Percentiles rank a stretch among this genome's conserved stretches.
Evolutionary conservation across 2,888 invertebrate species (phyloP).

Genomic region (Colostygia pectinataria): DNA sequence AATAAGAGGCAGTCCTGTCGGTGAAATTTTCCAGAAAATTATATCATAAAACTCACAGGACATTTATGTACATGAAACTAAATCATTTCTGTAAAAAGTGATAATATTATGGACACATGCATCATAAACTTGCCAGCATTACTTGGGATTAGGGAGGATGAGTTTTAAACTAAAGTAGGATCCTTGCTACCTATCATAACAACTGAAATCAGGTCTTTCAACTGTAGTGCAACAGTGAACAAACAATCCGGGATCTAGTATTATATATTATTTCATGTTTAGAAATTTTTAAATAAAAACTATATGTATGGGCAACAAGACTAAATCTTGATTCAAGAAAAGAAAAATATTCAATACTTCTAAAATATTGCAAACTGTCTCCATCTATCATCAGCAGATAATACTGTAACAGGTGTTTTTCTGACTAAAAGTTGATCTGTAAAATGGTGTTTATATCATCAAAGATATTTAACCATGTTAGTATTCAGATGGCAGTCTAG

Average conservation of each 20-base stretch:
- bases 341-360: too few species aligned
- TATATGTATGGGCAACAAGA: too few species aligned
- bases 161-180: neutral
- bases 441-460: too few species aligned
- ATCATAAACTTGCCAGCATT: conserved; percentile 4
- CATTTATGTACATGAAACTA: conserved; percentile 9
- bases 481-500: too few species aligned
- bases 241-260: conserved; percentile 2
- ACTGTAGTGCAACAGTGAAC: conserved; percentile 14
- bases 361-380: too few species aligned
- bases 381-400: too few species aligned
- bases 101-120: conserved; percentile 9
- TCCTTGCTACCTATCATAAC: neutral
- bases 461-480: too few species aligned
- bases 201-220: neutral
- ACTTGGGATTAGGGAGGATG: conserved; percentile 2
- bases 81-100: conserved; percentile 9
- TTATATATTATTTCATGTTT: neutral
- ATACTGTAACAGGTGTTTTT: too few species aligned
- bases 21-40: conserved; percentile 76
- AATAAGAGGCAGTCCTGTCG: conserved; percentile 74
- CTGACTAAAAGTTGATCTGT: too few species aligned
- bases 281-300: too few species aligned
- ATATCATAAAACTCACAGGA: conserved; percentile 24
- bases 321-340: too few species aligned